These are phyloP conservation scores for Conus betulinus DNA, from an alignment of 1,140 invertebrate species.

Conservation along the genomic window DNA sequence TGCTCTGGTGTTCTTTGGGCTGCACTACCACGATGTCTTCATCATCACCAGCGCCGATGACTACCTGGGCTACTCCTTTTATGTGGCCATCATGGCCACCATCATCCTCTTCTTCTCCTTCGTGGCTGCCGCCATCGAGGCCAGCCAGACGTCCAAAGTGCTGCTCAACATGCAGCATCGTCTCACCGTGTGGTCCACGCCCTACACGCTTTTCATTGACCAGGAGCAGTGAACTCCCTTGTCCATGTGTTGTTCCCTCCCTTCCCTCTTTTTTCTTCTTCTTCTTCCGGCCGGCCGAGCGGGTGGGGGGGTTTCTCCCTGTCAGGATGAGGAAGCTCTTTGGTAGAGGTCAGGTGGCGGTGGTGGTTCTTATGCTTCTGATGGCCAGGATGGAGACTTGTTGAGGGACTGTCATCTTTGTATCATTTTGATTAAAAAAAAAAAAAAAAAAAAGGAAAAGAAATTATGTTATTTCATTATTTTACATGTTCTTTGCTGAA, in stretches of 20 bases:
- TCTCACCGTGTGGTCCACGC: conserved; percentile 44
- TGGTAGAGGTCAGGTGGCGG: no score
- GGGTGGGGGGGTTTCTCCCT: no score
- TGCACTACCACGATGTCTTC: conserved; percentile 39
- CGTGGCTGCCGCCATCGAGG: conserved; percentile 44
- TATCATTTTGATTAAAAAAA: no score
- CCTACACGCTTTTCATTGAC: conserved; percentile 53
- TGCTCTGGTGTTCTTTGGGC: conserved; percentile 43
- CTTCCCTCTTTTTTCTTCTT: neutral
- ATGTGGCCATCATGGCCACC: conserved; percentile 37
- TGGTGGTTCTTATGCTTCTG: no score
- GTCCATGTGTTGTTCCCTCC: neutral
- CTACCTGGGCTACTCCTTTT: conserved; percentile 42
- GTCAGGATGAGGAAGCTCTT: no score
- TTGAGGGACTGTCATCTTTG: no score
- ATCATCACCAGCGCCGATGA: conserved; percentile 28
- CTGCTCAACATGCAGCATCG: conserved; percentile 51
- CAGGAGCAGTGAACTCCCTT: conserved; percentile 39
- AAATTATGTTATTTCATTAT: no score
- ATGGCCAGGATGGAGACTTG: no score
- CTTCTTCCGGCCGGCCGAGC: neutral
- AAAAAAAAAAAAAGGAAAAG: no score
- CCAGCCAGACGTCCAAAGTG: conserved; percentile 44
- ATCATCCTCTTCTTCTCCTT: conserved; percentile 38
- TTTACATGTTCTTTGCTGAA: no score